phyloP scores from a whole-genome alignment of 2,888 invertebrate genomes.

The Lycocerus yunnanus region DNA sequence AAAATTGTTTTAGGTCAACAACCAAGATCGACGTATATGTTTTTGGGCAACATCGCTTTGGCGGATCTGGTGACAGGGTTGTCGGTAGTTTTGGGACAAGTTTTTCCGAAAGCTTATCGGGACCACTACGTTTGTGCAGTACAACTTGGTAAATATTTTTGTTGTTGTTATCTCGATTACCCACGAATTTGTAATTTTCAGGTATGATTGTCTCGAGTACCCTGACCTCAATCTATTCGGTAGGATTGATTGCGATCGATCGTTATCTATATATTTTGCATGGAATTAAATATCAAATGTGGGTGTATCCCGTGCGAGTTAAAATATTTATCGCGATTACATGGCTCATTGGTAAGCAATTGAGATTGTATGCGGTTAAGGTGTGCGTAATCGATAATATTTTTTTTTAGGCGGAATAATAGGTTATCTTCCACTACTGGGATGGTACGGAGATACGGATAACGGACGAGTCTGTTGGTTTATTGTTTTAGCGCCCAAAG shows the following conservation, averaged over 20 bases:
- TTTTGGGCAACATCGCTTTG: slow-evolving; percentile 68
- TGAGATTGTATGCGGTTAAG: background rate
- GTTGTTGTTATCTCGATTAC: background rate
- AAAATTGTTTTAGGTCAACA: slow-evolving; percentile 59
- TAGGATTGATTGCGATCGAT: slow-evolving; percentile 67
- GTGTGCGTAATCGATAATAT: background rate
- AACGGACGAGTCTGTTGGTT: slow-evolving; percentile 64
- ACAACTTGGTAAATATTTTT: slow-evolving; percentile 50
- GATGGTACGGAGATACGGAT: slow-evolving; percentile 61
- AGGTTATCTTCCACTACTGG: slow-evolving; percentile 65
- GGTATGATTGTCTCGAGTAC: slow-evolving; percentile 68
- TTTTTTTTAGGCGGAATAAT: slow-evolving; percentile 60
- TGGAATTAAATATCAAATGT: slow-evolving; percentile 66
- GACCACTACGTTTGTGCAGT: slow-evolving; percentile 53
- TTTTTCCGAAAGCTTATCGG: slow-evolving; percentile 51
- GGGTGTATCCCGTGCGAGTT: slow-evolving; percentile 64
- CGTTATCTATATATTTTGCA: slow-evolving; percentile 68
- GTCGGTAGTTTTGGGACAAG: slow-evolving; percentile 61
- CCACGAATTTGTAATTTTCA: slow-evolving; percentile 43
- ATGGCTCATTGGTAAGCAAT: slow-evolving; percentile 62
- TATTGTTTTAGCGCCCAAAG: slow-evolving; percentile 61
- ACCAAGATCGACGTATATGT: slow-evolving; percentile 66
- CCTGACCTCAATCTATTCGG: slow-evolving; percentile 67
- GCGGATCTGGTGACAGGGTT: slow-evolving; percentile 68
- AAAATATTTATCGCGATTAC: slow-evolving; percentile 60